A percentile compares a stretch with the other conserved stretches of the same genome.
These are phyloP conservation scores for Saimiri boliviensis DNA, from an alignment of 2,113 vertebrate species.

Conservation along the genomic window DNA sequence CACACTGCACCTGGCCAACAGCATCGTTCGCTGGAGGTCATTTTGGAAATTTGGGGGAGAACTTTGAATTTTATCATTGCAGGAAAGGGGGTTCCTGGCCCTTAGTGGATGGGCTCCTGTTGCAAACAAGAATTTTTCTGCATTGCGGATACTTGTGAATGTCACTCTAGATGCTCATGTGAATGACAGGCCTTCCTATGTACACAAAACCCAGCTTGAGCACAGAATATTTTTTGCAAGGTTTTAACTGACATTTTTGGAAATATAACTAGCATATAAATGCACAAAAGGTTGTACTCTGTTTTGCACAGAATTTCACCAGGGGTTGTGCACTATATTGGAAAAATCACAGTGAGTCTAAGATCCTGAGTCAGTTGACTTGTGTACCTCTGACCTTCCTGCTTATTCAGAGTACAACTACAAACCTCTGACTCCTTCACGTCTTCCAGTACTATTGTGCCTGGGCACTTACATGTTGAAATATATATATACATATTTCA, in stretches of 20 bases:
- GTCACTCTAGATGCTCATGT: neutral
- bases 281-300: neutral
- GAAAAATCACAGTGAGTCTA: neutral
- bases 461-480: neutral
- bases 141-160: neutral
- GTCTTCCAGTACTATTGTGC: neutral
- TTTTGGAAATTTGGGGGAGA: neutral
- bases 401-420: neutral
- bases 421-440: neutral
- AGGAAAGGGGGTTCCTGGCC: neutral
- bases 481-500: neutral
- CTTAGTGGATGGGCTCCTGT: neutral
- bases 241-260: neutral
- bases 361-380: neutral
- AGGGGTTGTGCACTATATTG: neutral
- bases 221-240: neutral
- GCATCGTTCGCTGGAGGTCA: rapidly evolving
- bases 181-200: neutral
- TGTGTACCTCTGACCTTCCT: neutral
- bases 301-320: neutral
- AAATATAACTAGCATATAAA: neutral
- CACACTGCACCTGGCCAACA: too few relatives aligned
- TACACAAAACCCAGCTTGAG: neutral
- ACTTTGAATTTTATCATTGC: neutral
- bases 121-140: neutral